Base-by-base conservation (phyloP, 1,140 invertebrate genomes). In the Drosophila aff. region DNA sequence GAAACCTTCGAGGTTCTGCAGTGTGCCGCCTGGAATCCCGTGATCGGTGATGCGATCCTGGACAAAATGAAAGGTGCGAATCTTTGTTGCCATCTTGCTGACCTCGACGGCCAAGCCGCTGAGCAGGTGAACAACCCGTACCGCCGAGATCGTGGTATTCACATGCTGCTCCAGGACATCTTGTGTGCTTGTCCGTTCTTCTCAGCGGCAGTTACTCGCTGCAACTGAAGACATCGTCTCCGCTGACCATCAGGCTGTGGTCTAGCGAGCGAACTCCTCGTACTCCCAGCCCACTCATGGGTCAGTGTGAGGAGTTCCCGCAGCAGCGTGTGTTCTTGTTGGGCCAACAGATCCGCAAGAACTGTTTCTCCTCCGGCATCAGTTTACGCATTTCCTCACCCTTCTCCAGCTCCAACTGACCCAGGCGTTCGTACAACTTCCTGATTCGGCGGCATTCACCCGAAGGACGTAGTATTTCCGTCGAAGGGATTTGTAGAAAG, bases 201-300 rank as follows among this genome's bases (percentile, higher is more conserved):
- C 23, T 23, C 23, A 23, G 23, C 23, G 23, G 23, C 23, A 23
- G 23, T 23, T 23, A 23, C 2, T 23, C 2, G 23, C 23, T 23
- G 23, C 23, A 23, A 23, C 23, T 23, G 23, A 23, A 3, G 5
- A 97, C 95, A 52, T 94, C 40, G 77, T 16, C 50, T 95, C 94
- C 23, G 23, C 23, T 23, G 23, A 23, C 23, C 23, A 23, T 89
- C 15, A 96, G 76, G 82, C 94, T 95, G 1, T 96, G 94, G 21
- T 92, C 79, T 77, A 31, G 55, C 95, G 81, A 6, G 96, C 95
- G 21, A 95, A 94, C n/a, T 96, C 85, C 64, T 96, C 94, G 73
- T 95, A 94, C 18, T 94, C 83, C 96, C 97, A 99, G 26, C 26
- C 26, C 2, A 21, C n/a, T n/a, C n/a, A n/a, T n/a, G 23, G 23